Percentiles rank a stretch among this genome's conserved stretches.
phyloP scores from a whole-genome alignment of 2,888 invertebrate genomes.

The Meta bourneti region DNA sequence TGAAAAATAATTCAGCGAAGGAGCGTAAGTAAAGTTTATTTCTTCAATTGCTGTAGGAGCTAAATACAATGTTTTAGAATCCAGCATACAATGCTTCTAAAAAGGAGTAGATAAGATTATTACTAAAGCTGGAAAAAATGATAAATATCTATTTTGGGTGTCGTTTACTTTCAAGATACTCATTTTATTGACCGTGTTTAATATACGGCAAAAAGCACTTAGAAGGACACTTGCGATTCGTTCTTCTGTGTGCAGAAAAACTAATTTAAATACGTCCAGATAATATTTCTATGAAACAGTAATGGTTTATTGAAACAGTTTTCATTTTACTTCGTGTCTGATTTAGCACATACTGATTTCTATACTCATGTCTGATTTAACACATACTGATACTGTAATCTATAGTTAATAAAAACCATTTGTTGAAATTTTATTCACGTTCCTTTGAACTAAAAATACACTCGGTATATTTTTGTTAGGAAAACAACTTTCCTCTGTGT shows the following conservation, averaged over 20 bases:
- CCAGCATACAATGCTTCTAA: neutral
- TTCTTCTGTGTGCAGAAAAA: neutral
- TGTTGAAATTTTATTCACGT: neutral
- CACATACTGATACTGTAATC: neutral
- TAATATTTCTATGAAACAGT: no score
- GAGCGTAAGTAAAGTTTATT: no score
- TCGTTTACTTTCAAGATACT: neutral
- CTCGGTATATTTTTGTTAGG: no score
- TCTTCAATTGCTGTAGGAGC: no score
- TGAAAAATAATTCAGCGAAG: no score
- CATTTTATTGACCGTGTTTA: neutral
- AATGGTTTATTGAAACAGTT: no score
- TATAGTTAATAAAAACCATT: neutral
- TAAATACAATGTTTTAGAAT: neutral
- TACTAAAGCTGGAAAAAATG: neutral
- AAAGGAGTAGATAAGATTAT: neutral
- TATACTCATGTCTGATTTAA: neutral
- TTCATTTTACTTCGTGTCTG: no score
- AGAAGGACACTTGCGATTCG: neutral
- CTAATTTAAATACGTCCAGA: neutral
- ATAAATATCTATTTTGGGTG: neutral
- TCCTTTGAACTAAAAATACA: no score
- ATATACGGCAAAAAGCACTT: neutral
- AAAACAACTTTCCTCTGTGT: no score
- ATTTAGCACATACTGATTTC: neutral